Conservation (phyloP, 1,140 invertebrate genomes). For the Eriosoma lanigerum region DNA sequence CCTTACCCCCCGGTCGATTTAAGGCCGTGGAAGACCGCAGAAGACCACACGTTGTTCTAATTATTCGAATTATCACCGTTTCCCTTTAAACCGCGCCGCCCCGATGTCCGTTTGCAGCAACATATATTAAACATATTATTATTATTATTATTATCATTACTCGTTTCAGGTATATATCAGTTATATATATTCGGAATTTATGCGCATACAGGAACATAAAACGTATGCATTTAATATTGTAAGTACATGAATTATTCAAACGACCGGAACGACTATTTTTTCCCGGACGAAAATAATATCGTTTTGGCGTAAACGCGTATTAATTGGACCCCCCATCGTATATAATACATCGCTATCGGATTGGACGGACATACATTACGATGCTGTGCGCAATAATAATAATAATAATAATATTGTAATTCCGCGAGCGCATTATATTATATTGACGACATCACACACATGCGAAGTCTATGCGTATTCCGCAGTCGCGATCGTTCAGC, state of each 20-base stretch:
- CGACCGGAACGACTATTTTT: neutral
- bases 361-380: neutral
- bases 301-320: slow-evolving; percentile 36
- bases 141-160: too few relatives aligned
- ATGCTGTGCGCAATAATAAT: neutral
- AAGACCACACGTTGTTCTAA: slow-evolving; percentile 29
- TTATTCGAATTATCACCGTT: slow-evolving; percentile 1
- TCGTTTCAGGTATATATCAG: too few relatives aligned
- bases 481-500: neutral
- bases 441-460: neutral
- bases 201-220: too few relatives aligned
- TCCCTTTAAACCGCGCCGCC: neutral
- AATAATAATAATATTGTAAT: too few relatives aligned
- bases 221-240: neutral
- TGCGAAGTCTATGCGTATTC: neutral
- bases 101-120: too few relatives aligned
- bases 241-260: slow-evolving; percentile 11
- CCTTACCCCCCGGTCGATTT: too few relatives aligned
- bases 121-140: too few relatives aligned
- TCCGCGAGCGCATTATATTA: neutral
- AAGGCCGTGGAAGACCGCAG: neutral
- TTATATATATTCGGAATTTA: too few relatives aligned
- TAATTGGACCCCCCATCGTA: slow-evolving; percentile 42
- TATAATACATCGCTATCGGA: neutral
- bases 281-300: slow-evolving; percentile 19